phyloP scores from a whole-genome alignment of 2,797 vertebrate genomes.

The Acipenser oxyrinchus region DNA sequence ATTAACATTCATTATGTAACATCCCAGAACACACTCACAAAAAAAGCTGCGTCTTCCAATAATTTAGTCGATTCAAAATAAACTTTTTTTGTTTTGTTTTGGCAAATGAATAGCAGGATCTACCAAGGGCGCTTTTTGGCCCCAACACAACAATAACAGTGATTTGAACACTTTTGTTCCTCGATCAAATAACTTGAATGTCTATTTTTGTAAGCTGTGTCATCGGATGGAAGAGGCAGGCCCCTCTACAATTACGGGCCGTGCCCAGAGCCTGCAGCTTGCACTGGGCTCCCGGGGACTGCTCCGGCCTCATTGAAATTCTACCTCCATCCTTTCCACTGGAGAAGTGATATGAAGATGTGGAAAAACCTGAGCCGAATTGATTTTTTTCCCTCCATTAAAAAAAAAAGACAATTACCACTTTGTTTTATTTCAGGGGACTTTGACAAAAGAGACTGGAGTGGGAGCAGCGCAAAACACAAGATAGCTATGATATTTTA shows the following conservation, averaged over 20 bases:
- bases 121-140: constrained; percentile 32
- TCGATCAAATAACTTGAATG: constrained; percentile 51
- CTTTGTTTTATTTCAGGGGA: constrained; percentile 35
- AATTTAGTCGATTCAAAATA: constrained; percentile 3
- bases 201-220: constrained; percentile 51
- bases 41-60: neutral
- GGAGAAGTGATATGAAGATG: constrained; percentile 53
- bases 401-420: constrained; percentile 30
- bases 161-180: constrained; percentile 34
- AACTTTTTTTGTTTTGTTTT: constrained; percentile 12
- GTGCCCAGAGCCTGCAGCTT: constrained; percentile 41
- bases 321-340: constrained; percentile 42
- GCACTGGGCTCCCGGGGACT: constrained; percentile 36
- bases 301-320: constrained; percentile 49
- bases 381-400: constrained; percentile 28
- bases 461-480: neutral
- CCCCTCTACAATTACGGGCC: constrained; percentile 50
- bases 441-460: constrained; percentile 38
- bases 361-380: constrained; percentile 44
- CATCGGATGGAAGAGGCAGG: constrained; percentile 52
- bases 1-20: neutral
- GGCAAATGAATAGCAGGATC: constrained; percentile 15
- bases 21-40: constrained; percentile 19
- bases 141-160: constrained; percentile 40
- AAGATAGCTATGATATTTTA: constrained; percentile 9